These are phyloP conservation scores for Hypolimnas misippus DNA, from an alignment of 2,888 invertebrate species.

Conservation along the genomic window DNA sequence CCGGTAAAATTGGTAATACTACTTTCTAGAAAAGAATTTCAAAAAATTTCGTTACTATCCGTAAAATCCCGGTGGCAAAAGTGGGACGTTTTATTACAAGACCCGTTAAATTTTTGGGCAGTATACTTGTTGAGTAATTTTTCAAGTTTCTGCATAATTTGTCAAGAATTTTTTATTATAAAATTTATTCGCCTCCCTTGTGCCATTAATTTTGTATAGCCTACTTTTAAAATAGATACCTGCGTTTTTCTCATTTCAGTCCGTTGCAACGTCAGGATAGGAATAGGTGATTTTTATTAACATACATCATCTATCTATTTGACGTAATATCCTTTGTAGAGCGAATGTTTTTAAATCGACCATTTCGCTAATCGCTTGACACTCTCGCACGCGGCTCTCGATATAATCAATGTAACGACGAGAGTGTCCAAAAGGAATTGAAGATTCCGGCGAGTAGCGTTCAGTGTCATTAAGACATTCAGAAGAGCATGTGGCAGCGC, in stretches of 20 bases:
- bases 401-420: constrained; percentile 16
- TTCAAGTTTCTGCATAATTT: constrained; percentile 36
- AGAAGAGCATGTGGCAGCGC: constrained; percentile 85
- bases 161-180: constrained; percentile 39
- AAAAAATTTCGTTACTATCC: constrained; percentile 67
- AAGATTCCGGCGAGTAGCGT: constrained; percentile 29
- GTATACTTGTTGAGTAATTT: constrained; percentile 62
- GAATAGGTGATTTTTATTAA: constrained; percentile 47
- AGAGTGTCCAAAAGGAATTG: constrained; percentile 5
- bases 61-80: constrained; percentile 56
- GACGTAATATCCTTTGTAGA: constrained; percentile 55
- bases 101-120: constrained; percentile 60
- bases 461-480: constrained; percentile 49
- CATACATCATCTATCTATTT: constrained; percentile 47
- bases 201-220: constrained; percentile 76
- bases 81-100: constrained; percentile 58
- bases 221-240: constrained; percentile 58
- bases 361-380: constrained; percentile 27
- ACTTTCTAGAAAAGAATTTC: constrained; percentile 77
- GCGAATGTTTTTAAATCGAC: constrained; percentile 48
- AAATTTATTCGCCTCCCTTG: constrained; percentile 75
- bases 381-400: background rate
- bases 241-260: constrained; percentile 66
- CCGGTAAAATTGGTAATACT: constrained; percentile 75
- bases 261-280: constrained; percentile 63